Evolutionary conservation across 1,140 invertebrate genomes (phyloP), one percentile per base, ranked within the genome.

Genomic region (Hypothenemus hampei): DNA sequence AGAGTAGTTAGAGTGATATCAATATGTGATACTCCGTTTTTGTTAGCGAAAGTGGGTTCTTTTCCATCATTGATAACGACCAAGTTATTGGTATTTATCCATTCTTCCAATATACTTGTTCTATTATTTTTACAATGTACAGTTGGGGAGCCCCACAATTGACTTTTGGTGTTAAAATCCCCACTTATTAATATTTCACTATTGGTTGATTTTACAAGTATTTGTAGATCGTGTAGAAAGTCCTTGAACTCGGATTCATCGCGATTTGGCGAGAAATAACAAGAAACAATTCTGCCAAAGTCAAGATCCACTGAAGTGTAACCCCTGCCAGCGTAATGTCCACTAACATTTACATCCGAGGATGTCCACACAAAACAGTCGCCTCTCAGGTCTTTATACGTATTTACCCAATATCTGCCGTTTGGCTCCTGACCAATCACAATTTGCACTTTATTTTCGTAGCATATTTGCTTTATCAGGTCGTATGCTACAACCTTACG

Each of bases 201-300:
- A 2, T n/a, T 16, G 7, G 3, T 8, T 2, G 8, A 15, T 37
- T 37, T 3, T 3, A 37, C 1, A n/a, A 2, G 3, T 2, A 7
- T 10, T 2, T 10, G 0, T 5, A 37, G 3, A 16, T 37, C 16
- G 2, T 16, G n/a, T 7, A 37, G 8, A 3, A 37, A 16, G 3
- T 2, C 18, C 3, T 3, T 16, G 18, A 37, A 37, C n/a, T 37
- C 16, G 3, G 11, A n/a, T 37, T 15, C 16, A 8, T 2, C 7
- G 7, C 16, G n/a, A 37, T 37, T 37, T 37, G 35, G 35, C 2
- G 35, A 37, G 35, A 37, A 37, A 16, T 37, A 37, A 16, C 35
- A 37, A 3, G 35, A 2, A 3, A 3, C 35, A 3, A 37, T 7
- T 2, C n/a, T 16, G n/a, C n/a, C n/a, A 2, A 15, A n/a, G 3